Evolutionary conservation across 2,113 vertebrate genomes (phyloP).

Genomic region (Amblyornis subalaris): DNA sequence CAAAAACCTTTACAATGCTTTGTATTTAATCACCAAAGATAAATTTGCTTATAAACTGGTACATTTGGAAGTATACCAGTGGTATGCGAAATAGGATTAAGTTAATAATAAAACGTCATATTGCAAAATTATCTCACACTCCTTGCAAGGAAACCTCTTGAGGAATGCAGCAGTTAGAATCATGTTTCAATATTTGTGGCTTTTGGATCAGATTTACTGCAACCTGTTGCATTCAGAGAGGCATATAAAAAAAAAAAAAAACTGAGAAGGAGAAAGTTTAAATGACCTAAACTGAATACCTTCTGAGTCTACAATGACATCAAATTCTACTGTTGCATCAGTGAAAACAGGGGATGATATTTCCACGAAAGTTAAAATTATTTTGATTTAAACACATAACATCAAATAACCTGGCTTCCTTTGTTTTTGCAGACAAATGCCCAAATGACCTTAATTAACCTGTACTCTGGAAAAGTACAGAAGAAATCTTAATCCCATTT

Average conservation of each 20-base stretch:
- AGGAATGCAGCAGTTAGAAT: not conserved
- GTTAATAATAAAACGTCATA: not conserved
- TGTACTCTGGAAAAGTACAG: conserved; percentile 15
- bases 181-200: not conserved
- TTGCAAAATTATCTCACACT: not conserved
- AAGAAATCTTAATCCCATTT: conserved; percentile 57
- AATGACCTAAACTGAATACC: not conserved
- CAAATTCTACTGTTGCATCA: not conserved
- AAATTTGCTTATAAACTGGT: not conserved
- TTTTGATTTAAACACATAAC: not conserved
- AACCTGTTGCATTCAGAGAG: not conserved
- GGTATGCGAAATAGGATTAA: not conserved
- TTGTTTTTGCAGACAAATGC: not conserved
- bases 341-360: not conserved
- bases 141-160: not conserved
- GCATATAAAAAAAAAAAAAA: not conserved
- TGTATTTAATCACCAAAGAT: not conserved
- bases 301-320: not conserved
- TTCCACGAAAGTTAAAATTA: not conserved
- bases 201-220: not conserved
- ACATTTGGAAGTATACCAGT: not conserved
- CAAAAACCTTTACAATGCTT: not conserved
- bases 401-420: not conserved
- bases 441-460: conserved; percentile 37
- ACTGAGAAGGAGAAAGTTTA: not conserved